These are phyloP conservation scores for Phrynocephalus guinanensis DNA, from an alignment of 2,797 vertebrate species.

Conservation along the genomic window DNA sequence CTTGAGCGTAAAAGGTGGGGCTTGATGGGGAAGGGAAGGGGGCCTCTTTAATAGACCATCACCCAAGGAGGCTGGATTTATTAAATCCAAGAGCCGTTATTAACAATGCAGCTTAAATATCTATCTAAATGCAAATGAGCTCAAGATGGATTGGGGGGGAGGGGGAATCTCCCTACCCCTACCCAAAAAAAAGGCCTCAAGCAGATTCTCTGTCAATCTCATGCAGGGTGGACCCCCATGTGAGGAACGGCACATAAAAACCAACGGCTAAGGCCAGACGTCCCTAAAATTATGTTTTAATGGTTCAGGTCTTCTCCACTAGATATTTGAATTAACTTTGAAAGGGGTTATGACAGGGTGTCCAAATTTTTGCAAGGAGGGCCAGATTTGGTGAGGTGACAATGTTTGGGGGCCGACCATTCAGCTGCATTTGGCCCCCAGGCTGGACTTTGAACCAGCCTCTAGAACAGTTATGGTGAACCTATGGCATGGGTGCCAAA, in stretches of 20 bases:
- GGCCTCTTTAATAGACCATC: conserved; percentile 34
- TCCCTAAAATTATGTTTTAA: conserved; percentile 50
- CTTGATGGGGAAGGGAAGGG: conserved; percentile 35
- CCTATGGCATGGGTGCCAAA: no score
- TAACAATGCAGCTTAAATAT: conserved; percentile 79
- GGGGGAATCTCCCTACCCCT: not conserved
- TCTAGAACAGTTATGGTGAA: no score
- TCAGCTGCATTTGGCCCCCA: no score
- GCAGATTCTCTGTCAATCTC: conserved; percentile 8
- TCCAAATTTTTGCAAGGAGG: not conserved
- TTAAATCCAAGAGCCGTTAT: conserved; percentile 70
- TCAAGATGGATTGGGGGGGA: conserved; percentile 24
- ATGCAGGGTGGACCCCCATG: conserved; percentile 21
- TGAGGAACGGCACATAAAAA: conserved; percentile 21
- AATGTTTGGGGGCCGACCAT: no score
- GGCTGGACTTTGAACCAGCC: no score
- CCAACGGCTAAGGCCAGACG: conserved; percentile 20
- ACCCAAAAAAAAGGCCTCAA: not conserved
- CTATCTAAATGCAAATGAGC: conserved; percentile 82
- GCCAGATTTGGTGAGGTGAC: no score
- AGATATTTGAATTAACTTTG: no score
- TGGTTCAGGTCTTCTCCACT: conserved; percentile 28
- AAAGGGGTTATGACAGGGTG: not conserved
- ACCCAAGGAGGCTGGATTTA: conserved; percentile 53
- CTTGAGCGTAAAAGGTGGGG: conserved; percentile 23